Percentiles rank a stretch among this genome's conserved stretches.
Evolutionary conservation across 2,797 vertebrate genomes (phyloP).

Genomic region (Sternarchorhynchus goeldii): DNA sequence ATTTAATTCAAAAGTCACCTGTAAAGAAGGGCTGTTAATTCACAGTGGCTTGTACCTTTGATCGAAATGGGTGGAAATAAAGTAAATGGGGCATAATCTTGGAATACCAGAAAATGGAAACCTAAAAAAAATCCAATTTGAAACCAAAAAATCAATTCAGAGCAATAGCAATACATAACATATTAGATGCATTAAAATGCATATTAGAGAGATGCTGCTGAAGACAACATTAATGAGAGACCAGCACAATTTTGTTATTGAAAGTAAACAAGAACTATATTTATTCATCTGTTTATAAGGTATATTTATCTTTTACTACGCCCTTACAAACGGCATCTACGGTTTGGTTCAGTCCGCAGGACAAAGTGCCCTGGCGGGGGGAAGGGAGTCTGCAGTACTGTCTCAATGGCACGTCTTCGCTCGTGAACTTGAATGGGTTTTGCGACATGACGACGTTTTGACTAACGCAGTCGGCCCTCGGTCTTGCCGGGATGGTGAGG

Average conservation of each 20-base stretch:
- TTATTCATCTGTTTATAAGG: background rate
- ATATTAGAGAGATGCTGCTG: too few species aligned
- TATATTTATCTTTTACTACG: background rate
- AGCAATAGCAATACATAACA: background rate
- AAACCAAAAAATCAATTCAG: background rate
- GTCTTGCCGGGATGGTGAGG: slow-evolving; percentile 22
- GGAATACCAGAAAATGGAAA: background rate
- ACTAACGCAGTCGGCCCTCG: slow-evolving; percentile 32
- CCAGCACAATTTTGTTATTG: too few species aligned
- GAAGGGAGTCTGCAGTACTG: slow-evolving; percentile 1
- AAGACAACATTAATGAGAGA: too few species aligned
- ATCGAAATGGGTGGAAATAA: slow-evolving; percentile 24
- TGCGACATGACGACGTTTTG: slow-evolving; percentile 40
- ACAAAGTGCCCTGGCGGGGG: background rate
- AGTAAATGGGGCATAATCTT: background rate
- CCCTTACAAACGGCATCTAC: background rate
- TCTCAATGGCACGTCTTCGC: slow-evolving; percentile 34
- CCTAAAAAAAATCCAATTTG: background rate
- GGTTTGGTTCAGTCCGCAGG: slow-evolving; percentile 6
- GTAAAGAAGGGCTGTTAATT: slow-evolving; percentile 28
- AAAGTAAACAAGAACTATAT: too few species aligned
- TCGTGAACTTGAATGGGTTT: slow-evolving; percentile 43
- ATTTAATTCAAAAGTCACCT: slow-evolving; percentile 1
- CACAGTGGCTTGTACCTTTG: background rate
- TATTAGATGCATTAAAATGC: background rate